phyloP scores from a whole-genome alignment of 2,113 vertebrate species.

The Castor canadensis region DNA sequence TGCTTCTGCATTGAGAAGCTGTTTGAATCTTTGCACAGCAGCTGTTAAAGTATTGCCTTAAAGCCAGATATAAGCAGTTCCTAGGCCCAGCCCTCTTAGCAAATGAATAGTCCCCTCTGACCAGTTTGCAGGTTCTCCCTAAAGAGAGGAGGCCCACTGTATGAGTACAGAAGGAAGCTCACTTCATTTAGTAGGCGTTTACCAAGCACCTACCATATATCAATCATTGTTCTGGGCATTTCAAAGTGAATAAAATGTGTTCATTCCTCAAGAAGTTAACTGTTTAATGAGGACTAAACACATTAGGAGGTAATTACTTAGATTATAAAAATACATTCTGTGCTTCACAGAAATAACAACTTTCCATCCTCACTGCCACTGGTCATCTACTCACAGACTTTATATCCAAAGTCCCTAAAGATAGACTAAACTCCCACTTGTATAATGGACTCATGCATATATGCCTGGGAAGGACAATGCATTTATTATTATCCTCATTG shows the following conservation, averaged over 20 bases:
- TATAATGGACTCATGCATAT: neutral
- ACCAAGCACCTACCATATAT: neutral
- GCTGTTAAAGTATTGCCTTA: conserved; percentile 42
- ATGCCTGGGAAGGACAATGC: neutral
- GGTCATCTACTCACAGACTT: neutral
- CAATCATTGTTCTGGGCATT: conserved; percentile 4
- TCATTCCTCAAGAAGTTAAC: neutral
- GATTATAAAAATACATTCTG: conserved; percentile 50
- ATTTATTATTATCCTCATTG: neutral
- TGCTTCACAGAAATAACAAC: neutral
- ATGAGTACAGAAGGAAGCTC: neutral
- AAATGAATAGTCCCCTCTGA: neutral
- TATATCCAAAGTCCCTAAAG: neutral
- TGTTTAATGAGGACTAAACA: conserved; percentile 11
- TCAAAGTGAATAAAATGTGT: neutral
- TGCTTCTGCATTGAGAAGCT: neutral
- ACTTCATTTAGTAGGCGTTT: neutral
- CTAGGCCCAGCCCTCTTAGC: neutral
- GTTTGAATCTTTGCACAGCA: conserved; percentile 53
- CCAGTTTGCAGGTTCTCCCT: neutral
- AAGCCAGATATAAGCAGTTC: neutral
- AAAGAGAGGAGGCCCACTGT: neutral
- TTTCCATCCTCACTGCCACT: neutral
- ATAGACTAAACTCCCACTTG: neutral
- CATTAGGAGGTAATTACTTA: conserved; percentile 33